A percentile compares a stretch with the other conserved stretches of the same genome.
Conservation (phyloP, 2,797 vertebrate species). For the Pampus argenteus region DNA sequence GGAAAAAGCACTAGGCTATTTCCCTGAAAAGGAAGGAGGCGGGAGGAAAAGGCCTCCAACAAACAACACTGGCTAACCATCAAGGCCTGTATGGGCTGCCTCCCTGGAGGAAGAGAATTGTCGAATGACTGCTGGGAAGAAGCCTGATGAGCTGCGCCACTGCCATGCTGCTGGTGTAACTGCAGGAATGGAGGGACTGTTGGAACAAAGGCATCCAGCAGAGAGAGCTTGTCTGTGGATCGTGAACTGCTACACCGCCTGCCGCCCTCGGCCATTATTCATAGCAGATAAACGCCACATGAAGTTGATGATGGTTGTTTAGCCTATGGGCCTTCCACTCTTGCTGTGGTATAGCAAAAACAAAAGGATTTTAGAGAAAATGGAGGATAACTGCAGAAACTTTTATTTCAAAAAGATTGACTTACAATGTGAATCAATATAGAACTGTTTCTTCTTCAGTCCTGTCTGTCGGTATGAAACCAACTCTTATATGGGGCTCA, state of each 20-base stretch:
- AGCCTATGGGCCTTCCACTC: conserved; percentile 70
- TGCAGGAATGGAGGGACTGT: conserved; percentile 60
- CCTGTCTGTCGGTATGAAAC: not conserved
- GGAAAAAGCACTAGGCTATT: conserved; percentile 65
- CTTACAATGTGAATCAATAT: conserved; percentile 46
- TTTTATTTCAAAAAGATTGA: conserved; percentile 55
- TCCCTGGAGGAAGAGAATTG: conserved; percentile 70
- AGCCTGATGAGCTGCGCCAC: conserved; percentile 63
- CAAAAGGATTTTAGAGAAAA: conserved; percentile 56
- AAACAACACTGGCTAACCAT: conserved; percentile 70
- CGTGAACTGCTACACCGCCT: conserved; percentile 66
- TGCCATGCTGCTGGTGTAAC: conserved; percentile 65
- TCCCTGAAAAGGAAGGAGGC: conserved; percentile 54
- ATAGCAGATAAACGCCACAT: conserved; percentile 67
- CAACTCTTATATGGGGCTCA: not conserved
- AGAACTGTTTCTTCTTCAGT: conserved; percentile 33
- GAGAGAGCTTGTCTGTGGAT: conserved; percentile 72
- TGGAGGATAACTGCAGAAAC: conserved; percentile 28
- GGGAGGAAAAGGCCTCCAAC: conserved; percentile 56
- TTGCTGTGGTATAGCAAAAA: conserved; percentile 59
- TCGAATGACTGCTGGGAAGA: conserved; percentile 68
- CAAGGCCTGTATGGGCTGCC: conserved; percentile 59
- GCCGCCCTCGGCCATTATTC: conserved; percentile 74
- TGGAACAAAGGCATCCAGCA: conserved; percentile 65
- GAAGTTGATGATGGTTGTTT: conserved; percentile 79